These are phyloP conservation scores for Vanessa atalanta DNA, from an alignment of 1,140 invertebrate genomes.

Conservation along the genomic window DNA sequence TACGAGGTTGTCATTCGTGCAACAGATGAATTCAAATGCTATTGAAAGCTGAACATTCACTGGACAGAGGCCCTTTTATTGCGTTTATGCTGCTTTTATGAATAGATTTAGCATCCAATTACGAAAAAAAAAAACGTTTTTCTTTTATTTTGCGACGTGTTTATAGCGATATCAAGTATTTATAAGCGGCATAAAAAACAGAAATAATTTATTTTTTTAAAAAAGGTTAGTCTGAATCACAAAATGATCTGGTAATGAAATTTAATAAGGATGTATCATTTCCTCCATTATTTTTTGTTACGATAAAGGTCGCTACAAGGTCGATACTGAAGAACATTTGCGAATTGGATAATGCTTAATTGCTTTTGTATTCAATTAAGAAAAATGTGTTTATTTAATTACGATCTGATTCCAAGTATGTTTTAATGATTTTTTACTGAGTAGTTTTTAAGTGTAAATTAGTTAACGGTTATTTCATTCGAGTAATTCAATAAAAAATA, in stretches of 20 bases:
- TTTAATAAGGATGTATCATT: conserved; percentile 30
- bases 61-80: background rate
- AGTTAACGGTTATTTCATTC: no score
- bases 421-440: no score
- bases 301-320: conserved; percentile 17
- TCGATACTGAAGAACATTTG: conserved; percentile 8
- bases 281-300: conserved; percentile 26
- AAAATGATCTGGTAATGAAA: conserved; percentile 16
- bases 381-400: no score
- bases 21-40: no score
- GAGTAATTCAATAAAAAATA: no score
- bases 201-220: background rate
- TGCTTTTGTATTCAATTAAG: background rate
- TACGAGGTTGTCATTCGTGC: no score
- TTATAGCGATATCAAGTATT: background rate
- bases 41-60: background rate
- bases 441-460: no score
- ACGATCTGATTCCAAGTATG: no score
- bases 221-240: background rate
- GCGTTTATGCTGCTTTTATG: conserved; percentile 25
- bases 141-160: conserved; percentile 15
- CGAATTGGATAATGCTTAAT: background rate
- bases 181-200: background rate
- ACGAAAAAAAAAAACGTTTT: conserved; percentile 13
- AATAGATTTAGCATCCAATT: conserved; percentile 21